Percentiles rank a stretch among this genome's conserved stretches.
Conservation (phyloP, 2,888 invertebrate species). For the Nezara viridula region DNA sequence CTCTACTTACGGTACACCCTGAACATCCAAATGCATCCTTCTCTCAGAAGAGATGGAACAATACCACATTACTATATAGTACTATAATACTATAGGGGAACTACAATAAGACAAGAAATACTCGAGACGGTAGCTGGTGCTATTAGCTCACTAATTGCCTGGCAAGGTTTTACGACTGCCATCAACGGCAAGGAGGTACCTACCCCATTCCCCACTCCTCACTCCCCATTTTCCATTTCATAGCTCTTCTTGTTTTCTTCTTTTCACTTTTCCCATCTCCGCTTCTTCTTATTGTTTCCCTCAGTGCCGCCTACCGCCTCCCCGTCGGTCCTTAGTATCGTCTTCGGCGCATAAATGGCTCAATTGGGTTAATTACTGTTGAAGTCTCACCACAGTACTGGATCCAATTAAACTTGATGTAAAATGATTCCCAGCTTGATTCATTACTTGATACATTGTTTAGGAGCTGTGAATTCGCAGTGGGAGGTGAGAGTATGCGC, state of each 20-base stretch:
- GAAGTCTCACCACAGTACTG: neutral
- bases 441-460: neutral
- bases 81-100: too few relatives aligned
- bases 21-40: too few relatives aligned
- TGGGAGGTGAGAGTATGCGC: neutral
- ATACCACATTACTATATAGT: too few relatives aligned
- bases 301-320: neutral
- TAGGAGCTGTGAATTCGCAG: neutral
- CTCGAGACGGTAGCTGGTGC: neutral
- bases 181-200: neutral
- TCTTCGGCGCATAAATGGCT: neutral
- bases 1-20: too few relatives aligned
- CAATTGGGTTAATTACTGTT: neutral
- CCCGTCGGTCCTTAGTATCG: neutral
- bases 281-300: constrained; percentile 25
- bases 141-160: neutral
- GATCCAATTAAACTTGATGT: neutral
- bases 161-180: constrained; percentile 17
- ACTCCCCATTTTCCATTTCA: neutral
- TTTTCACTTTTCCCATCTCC: constrained; percentile 30
- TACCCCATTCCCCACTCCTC: neutral
- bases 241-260: neutral
- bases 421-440: neutral
- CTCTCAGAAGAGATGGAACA: too few relatives aligned
- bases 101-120: too few relatives aligned